Evolutionary conservation across 2,888 invertebrate species (phyloP), one percentile per base, ranked within the genome.

Genomic region (Caenorhabditis doughertyi): DNA sequence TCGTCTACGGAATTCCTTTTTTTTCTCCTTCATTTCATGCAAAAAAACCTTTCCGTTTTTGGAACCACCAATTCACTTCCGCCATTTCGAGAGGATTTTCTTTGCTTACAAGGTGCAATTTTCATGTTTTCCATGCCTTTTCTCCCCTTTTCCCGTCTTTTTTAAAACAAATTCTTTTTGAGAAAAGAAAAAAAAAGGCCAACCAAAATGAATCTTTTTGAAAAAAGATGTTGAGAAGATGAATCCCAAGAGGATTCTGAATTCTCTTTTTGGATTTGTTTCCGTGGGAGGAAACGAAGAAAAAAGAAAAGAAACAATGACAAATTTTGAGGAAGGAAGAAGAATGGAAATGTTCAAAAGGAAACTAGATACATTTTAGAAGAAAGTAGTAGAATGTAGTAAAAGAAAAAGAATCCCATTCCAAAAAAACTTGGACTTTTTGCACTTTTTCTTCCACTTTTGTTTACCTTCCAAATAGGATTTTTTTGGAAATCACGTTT

Each of bases 341-440:
- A 58, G 23, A 39, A 42, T 23, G 42, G 60, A 60, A 60, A 60
- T 44, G 60, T 65, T 64, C 64, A 64, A 64, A 64, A 64, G 32
- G 65, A 51, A 65, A 65, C 51, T 65, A 65, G 49, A 65, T 65
- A 65, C 65, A 51, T 44, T 49, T 64, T 18, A 25, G n/a, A n/a
- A n/a, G n/a, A n/a, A n/a, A n/a, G n/a, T n/a, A n/a, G n/a, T n/a
- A n/a, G n/a, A n/a, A n/a, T 25, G 44, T 58, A 39, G 58, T 42
- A 39, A 58, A 35, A 58, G 13, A 8, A 39, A 16, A 39, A 13
- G 32, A 32, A 32, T 32, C 32, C 16, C 39, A 4, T 18, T 58
- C 16, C 53, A 27, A 39, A 18, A 58, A n/a, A n/a, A n/a, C n/a
- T n/a, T n/a, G n/a, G n/a, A 56, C 27, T 21, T 27, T 42, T 60